Evolutionary conservation across 2,888 invertebrate species (phyloP).

Genomic region (Aradus depressus): DNA sequence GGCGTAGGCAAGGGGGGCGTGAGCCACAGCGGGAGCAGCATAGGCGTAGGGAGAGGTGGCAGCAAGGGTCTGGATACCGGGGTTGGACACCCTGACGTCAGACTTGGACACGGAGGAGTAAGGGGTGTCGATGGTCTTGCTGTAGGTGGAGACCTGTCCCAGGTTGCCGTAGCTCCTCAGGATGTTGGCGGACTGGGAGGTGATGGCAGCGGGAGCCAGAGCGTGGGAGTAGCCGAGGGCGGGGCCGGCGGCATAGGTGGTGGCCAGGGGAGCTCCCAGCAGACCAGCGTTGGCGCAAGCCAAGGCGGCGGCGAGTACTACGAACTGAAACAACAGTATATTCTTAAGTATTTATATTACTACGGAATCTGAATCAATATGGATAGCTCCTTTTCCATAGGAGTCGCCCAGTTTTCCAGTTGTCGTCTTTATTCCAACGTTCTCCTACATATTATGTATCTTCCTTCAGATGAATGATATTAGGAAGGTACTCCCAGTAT

Average conservation of each 20-base stretch:
- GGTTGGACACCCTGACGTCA: constrained; percentile 57
- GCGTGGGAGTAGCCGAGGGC: too few species aligned
- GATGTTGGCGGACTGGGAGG: constrained; percentile 49
- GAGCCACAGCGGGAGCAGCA: constrained; percentile 34
- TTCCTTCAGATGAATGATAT: too few species aligned
- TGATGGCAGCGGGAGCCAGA: constrained; percentile 36
- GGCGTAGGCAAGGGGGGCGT: constrained; percentile 15
- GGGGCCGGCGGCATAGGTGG: too few species aligned
- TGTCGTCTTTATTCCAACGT: too few species aligned
- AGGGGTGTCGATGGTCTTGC: constrained; percentile 60
- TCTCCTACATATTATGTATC: too few species aligned
- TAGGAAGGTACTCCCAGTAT: too few species aligned
- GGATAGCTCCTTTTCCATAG: too few species aligned
- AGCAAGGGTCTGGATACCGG: constrained; percentile 35
- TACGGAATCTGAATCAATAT: too few species aligned
- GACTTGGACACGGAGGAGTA: constrained; percentile 59
- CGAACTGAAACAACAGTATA: too few species aligned
- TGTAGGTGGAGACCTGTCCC: constrained; percentile 52
- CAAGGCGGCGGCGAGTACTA: constrained; percentile 26
- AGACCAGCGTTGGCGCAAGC: constrained; percentile 24
- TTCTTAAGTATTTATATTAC: too few species aligned
- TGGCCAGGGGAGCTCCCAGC: constrained; percentile 21
- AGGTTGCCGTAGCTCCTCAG: constrained; percentile 53
- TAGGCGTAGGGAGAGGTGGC: constrained; percentile 31
- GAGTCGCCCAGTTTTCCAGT: too few species aligned